Conservation (phyloP, 2,888 invertebrate species). For the Scotopteryx bipunctaria region DNA sequence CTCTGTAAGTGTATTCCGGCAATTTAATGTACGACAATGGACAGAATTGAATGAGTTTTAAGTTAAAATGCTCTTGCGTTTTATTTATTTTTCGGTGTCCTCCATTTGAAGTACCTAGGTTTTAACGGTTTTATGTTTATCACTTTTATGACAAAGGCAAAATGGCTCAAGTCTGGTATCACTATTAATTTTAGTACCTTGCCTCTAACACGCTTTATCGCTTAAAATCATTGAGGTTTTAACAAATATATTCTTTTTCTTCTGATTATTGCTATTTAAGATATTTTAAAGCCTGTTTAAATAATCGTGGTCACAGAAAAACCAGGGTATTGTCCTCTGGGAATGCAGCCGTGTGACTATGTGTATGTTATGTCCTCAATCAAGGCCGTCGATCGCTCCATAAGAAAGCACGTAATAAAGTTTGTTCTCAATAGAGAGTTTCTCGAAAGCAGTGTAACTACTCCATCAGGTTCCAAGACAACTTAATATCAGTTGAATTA, state of each 20-base stretch:
- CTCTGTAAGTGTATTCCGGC: conserved; percentile 17
- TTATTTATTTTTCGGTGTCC: neutral
- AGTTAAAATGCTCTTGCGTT: conserved; percentile 2
- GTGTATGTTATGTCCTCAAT: too few relatives aligned
- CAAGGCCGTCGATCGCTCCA: neutral
- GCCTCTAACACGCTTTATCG: too few relatives aligned
- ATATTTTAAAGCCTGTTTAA: too few relatives aligned
- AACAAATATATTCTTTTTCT: too few relatives aligned
- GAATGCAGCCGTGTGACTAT: too few relatives aligned
- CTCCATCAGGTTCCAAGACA: conserved; percentile 17
- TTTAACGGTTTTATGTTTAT: neutral
- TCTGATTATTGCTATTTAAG: too few relatives aligned
- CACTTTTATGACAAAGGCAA: too few relatives aligned
- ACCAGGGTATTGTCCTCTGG: too few relatives aligned
- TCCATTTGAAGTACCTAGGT: neutral
- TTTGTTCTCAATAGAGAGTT: conserved; percentile 9
- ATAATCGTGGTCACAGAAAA: too few relatives aligned
- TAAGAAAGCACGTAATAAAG: conserved; percentile 10
- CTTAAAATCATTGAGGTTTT: too few relatives aligned
- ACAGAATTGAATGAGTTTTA: conserved; percentile 9
- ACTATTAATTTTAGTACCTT: neutral
- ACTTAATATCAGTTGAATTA: conserved; percentile 19
- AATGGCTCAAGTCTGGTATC: too few relatives aligned
- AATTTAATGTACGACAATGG: conserved; percentile 21
- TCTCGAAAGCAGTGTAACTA: conserved; percentile 16